Evolutionary conservation across 2,113 vertebrate genomes (phyloP).

Genomic region (Oncorhynchus clarkii): DNA sequence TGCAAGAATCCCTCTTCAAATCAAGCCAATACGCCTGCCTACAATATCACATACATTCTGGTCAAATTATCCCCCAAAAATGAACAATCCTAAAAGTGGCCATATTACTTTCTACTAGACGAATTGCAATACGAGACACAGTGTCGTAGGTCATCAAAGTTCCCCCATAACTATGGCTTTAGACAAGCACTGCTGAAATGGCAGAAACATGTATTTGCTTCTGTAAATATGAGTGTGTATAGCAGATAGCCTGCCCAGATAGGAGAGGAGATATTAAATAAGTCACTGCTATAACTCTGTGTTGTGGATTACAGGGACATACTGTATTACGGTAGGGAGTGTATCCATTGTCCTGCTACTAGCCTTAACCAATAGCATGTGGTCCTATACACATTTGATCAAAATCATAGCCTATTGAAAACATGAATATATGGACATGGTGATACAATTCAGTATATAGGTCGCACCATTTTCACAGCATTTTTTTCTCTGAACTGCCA

Average conservation of each 20-base stretch:
- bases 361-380: background rate
- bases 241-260: slow-evolving; percentile 35
- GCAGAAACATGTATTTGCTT: slow-evolving; percentile 42
- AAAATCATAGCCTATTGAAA: background rate
- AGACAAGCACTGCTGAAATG: slow-evolving; percentile 31
- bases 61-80: background rate
- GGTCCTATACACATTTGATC: background rate
- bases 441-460: background rate
- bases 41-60: background rate
- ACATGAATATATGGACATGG: background rate
- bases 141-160: slow-evolving; percentile 15
- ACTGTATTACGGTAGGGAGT: background rate
- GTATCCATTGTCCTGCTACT: background rate
- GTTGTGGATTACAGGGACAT: background rate
- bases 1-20: background rate
- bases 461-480: background rate
- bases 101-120: background rate
- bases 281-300: background rate
- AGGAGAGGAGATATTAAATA: slow-evolving; percentile 24
- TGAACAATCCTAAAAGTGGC: background rate
- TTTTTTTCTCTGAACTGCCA: background rate
- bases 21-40: background rate
- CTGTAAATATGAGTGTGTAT: slow-evolving; percentile 43
- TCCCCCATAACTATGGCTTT: slow-evolving; percentile 31
- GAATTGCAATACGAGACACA: background rate